Evolutionary conservation across 2,888 invertebrate species (phyloP).

Genomic region (Mythimna loreyi): DNA sequence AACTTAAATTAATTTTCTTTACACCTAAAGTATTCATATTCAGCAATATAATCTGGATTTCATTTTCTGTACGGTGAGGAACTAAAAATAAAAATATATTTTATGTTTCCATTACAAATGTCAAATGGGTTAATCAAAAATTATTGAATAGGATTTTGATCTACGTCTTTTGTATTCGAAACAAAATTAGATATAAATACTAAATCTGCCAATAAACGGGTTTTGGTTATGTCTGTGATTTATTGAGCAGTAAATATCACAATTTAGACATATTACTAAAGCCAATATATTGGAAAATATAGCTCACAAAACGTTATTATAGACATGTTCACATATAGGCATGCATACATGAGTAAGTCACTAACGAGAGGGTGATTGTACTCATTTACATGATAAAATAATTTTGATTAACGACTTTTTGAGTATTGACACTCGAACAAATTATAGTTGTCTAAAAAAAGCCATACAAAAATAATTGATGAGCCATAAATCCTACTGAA

Average conservation of each 20-base stretch:
- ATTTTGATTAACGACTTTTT: conserved; percentile 48
- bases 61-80: neutral
- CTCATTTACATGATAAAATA: conserved; percentile 53
- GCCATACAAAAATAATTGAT: neutral
- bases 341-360: conserved; percentile 33
- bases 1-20: too few species aligned
- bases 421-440: conserved; percentile 35
- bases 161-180: conserved; percentile 33
- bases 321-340: conserved; percentile 49
- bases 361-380: conserved; percentile 50
- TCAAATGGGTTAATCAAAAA: conserved; percentile 21
- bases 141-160: conserved; percentile 16
- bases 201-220: conserved; percentile 51
- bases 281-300: conserved; percentile 51
- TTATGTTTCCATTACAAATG: neutral
- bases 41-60: neutral
- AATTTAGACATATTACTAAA: conserved; percentile 53
- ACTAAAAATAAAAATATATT: neutral
- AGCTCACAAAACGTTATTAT: conserved; percentile 29
- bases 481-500: neutral
- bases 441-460: conserved; percentile 31
- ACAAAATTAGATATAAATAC: conserved; percentile 49
- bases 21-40: too few species aligned
- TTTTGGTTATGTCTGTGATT: conserved; percentile 56
- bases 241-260: conserved; percentile 61